Conservation (phyloP, 2,888 invertebrate species). For the Luperina nickerlii region DNA sequence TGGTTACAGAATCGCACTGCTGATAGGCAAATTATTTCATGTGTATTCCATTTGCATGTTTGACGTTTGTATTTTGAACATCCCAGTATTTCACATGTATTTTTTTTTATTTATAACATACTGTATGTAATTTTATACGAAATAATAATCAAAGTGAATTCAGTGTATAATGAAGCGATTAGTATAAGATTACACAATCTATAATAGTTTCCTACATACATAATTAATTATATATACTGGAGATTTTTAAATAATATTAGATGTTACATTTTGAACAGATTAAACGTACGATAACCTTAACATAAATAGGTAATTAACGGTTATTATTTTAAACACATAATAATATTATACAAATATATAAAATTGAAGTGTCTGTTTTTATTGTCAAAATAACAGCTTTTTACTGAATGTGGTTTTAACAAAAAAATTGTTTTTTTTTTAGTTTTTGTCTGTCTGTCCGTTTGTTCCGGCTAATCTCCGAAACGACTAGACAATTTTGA, state of each 20-base stretch:
- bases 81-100: neutral
- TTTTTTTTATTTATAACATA: neutral
- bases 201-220: slow-evolving; percentile 3
- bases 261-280: slow-evolving; percentile 7
- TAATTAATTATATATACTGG: neutral
- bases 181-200: slow-evolving; percentile 22
- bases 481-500: too few relatives aligned
- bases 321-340: neutral
- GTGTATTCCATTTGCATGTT: neutral
- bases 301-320: slow-evolving; percentile 20
- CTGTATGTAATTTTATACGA: slow-evolving; percentile 4
- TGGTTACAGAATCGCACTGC: too few relatives aligned
- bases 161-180: neutral
- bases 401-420: too few relatives aligned
- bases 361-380: too few relatives aligned
- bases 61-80: neutral
- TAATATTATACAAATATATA: too few relatives aligned
- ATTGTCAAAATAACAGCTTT: too few relatives aligned
- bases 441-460: too few relatives aligned
- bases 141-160: neutral
- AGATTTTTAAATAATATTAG: neutral
- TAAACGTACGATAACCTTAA: slow-evolving; percentile 1
- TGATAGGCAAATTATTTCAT: too few relatives aligned
- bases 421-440: too few relatives aligned
- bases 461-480: too few relatives aligned